Base-by-base conservation (phyloP, 2,797 vertebrate species). In the Sebastes oblongus region DNA sequence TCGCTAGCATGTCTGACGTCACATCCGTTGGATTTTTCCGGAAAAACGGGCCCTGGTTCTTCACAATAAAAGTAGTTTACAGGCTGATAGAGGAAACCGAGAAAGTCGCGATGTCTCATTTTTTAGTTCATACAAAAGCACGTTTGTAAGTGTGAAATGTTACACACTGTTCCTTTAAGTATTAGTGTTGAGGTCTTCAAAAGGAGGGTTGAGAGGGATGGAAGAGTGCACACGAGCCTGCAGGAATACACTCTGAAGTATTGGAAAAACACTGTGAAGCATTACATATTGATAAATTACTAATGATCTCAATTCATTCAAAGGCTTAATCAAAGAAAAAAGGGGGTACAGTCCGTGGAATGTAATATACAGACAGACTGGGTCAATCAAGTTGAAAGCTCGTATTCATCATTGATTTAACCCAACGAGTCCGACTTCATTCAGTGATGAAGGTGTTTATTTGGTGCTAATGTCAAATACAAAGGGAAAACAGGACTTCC, bases 301-400 rank as follows among this genome's bases (percentile, higher is more conserved):
- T 36, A 64, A 70, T 64, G 46, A 64, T 65, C 20, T 30, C 2
- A 16, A 69, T 70, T 66, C 1, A 36, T 62, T 78, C 3, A 62
- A 50, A 72, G 52, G 39, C 56, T 59, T 69, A 50, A 66, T 68
- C 20, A 52, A 59, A 68, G 46, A 24, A 39, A 32, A 16, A 77
- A 68, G 4, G 22, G 22, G 22, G 22, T 7, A 34, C 13, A 39
- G 22, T 22, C 18, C 1, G 54, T 8, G 1, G 20, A 75, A 77
- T 62, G 61, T n/a, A 46, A 76, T 76, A 76, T 76, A 75, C 20
- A 56, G 72, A 75, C 24, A 46, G 29, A 71, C 14, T 1, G 2
- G 60, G 55, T 74, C 52, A 71, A 80, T 67, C 74, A 64, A 30
- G 66, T 46, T 68, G 20, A 55, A 32, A 27, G 59, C 59, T 42